phyloP scores from a whole-genome alignment of 2,113 vertebrate species.

The Madoqua kirkii region DNA sequence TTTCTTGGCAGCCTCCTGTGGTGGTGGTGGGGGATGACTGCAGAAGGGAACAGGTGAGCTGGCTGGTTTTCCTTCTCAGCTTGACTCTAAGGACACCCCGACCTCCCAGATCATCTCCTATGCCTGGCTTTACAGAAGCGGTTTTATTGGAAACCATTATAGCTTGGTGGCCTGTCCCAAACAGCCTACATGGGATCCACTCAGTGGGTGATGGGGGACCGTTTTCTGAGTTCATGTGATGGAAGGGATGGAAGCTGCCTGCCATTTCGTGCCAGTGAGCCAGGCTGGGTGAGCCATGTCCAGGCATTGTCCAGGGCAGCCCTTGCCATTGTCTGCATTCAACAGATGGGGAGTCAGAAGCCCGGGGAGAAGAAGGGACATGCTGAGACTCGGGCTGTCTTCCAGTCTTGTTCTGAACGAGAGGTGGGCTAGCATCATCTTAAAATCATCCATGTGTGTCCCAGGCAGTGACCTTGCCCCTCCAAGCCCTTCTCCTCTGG shows the following conservation, averaged over 20 bases:
- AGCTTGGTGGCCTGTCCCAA: neutral
- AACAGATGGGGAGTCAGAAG: neutral
- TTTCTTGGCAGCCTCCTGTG: accelerated
- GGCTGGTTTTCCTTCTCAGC: neutral
- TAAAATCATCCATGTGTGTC: neutral
- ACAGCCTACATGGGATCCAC: accelerated
- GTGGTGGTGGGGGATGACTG: accelerated
- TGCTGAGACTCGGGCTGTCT: neutral
- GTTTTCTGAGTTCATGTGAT: neutral
- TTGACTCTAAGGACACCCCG: neutral
- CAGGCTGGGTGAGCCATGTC: neutral
- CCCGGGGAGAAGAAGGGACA: neutral
- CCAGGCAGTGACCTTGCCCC: neutral
- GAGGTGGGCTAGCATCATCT: neutral
- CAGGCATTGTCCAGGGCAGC: neutral
- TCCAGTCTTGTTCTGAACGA: neutral
- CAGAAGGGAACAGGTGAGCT: neutral
- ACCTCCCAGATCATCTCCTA: neutral
- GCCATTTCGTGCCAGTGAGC: neutral
- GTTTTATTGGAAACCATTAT: neutral
- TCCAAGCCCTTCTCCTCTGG: neutral
- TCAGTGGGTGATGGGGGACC: accelerated
- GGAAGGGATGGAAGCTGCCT: neutral
- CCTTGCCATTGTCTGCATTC: neutral
- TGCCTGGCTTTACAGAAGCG: neutral